A percentile compares a stretch with the other conserved stretches of the same genome.
phyloP scores from a whole-genome alignment of 2,797 vertebrate species.

The Anabacerthia variegaticeps region DNA sequence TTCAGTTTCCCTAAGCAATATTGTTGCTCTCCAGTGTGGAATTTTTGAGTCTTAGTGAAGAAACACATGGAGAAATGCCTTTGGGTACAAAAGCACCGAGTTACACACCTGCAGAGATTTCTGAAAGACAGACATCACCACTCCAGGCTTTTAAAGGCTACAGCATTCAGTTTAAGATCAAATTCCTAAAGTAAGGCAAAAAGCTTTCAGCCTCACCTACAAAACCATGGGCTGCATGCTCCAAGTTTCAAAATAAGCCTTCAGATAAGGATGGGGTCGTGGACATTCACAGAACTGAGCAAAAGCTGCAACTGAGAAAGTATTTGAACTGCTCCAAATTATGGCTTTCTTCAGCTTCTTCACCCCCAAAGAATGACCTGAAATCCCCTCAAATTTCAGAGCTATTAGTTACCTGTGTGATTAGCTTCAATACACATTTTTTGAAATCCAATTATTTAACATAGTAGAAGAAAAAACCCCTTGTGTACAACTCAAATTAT shows the following conservation, averaged over 20 bases:
- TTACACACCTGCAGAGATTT: not conserved
- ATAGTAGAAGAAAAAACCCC: not conserved
- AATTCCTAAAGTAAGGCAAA: not conserved
- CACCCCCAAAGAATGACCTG: not conserved
- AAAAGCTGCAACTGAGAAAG: not conserved
- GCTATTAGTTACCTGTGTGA: not conserved
- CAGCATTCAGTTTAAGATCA: not conserved
- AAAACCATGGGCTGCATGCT: not conserved
- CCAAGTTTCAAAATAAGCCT: not conserved
- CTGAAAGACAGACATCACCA: not conserved
- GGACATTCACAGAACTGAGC: not conserved
- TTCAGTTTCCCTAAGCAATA: not conserved
- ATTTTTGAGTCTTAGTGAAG: not conserved
- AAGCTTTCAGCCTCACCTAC: not conserved
- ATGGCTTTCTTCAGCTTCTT: not conserved
- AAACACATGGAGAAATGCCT: not conserved
- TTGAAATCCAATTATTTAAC: not conserved
- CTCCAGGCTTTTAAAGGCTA: not conserved
- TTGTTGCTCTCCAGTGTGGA: not conserved
- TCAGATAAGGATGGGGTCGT: not conserved
- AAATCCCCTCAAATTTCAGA: not conserved
- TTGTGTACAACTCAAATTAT: not conserved
- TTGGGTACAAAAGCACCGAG: not conserved
- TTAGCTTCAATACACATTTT: not conserved
- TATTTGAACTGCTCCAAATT: not conserved